These are phyloP conservation scores for Antheraea yamamai DNA, from an alignment of 2,888 invertebrate species.

Conservation along the genomic window DNA sequence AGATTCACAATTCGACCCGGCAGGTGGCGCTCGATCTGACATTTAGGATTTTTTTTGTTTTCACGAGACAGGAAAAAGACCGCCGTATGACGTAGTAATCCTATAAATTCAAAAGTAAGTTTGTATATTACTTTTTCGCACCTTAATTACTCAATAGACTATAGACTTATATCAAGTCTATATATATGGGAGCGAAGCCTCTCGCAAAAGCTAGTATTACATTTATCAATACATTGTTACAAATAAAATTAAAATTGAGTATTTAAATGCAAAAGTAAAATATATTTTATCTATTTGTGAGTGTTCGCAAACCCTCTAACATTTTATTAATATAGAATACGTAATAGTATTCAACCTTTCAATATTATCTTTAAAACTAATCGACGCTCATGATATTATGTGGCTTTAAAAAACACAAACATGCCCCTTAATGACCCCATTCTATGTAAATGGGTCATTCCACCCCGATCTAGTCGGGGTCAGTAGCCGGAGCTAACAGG, in stretches of 20 bases:
- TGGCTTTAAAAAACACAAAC: conserved; percentile 22
- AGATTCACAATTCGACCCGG: too few species aligned
- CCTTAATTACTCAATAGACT: too few species aligned
- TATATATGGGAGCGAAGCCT: too few species aligned
- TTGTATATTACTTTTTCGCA: too few species aligned
- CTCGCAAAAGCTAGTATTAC: too few species aligned
- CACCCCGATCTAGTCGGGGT: conserved; percentile 63
- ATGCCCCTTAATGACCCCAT: conserved; percentile 65
- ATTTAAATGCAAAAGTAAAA: background rate
- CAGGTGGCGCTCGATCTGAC: too few species aligned
- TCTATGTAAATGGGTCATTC: conserved; percentile 78
- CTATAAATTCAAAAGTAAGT: too few species aligned
- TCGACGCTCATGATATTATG: conserved; percentile 2
- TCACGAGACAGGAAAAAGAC: too few species aligned
- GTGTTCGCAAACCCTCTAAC: background rate
- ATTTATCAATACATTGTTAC: background rate
- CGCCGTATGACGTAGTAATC: too few species aligned
- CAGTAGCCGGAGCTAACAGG: conserved; percentile 76
- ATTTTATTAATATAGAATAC: background rate
- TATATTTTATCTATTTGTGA: background rate
- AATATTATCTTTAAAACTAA: conserved; percentile 8
- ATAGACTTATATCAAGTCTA: too few species aligned
- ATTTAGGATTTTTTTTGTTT: too few species aligned
- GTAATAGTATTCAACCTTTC: background rate
- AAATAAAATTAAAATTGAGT: background rate